Base-by-base conservation (phyloP, 1,140 invertebrate species). In the Oncopeltus fasciatus region DNA sequence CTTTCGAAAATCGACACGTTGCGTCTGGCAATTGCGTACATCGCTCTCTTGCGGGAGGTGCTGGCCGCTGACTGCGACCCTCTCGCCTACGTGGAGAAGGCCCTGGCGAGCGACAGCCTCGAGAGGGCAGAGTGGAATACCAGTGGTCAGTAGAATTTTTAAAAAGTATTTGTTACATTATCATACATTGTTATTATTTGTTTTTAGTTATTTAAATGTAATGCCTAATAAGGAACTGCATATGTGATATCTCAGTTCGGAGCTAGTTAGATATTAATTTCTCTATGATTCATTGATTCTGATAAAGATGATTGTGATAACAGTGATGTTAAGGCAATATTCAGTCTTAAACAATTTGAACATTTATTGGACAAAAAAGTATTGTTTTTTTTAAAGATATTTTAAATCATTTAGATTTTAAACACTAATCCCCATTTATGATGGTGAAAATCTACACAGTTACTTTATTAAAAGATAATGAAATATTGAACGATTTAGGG, bases 1-100 rank as follows among this genome's bases (percentile, higher is more conserved):
- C 79, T 98, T 2, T 95, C 92, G 64, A 98, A 98, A 77, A 97
- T 98, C 65, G 95, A 98, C 76, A 98, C 95, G 0, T 77, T 98
- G 1, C 82, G 94, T 2, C 75, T 98, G 59, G 94, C 95, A 18
- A 97, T 98, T 61, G 92, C 94, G 0, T 98, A 98, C 74, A 98
- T 98, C 59, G 91, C 92, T 1, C 76, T 99, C 26, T 80, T 99
- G 0, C 75, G 88, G 62, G 93, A 96, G 74, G 82, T 97, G 1
- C 76, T 98, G 20, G 83, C 85, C n/a, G 88, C 91, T 0, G 89
- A 92, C 61, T 87, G 87, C 64, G 92, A 97, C 73, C 92, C 93
- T 0, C 71, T 96, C 14, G 92, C 91, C 0, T 95, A 95, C 70
- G 91, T 97, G 20, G 92, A 96, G 73, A 87, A 89, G 73, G 92